These are phyloP conservation scores for Subacronicta megacephala DNA, from an alignment of 2,888 invertebrate genomes.

Conservation along the genomic window DNA sequence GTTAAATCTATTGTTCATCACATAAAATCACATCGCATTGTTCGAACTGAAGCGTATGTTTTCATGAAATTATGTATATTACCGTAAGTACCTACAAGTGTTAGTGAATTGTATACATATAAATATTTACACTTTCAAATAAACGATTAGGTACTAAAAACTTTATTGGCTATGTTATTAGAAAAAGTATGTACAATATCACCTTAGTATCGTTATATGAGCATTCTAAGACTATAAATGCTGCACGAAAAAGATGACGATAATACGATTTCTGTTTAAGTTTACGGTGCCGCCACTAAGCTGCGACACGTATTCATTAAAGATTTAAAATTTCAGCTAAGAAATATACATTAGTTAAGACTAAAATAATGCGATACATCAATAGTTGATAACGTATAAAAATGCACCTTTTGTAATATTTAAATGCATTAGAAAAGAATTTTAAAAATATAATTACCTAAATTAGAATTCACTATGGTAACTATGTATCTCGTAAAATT, in stretches of 20 bases:
- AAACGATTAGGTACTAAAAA: slow-evolving; percentile 29
- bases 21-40: slow-evolving; percentile 5
- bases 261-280: not conserved
- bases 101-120: slow-evolving; percentile 42
- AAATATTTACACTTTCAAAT: slow-evolving; percentile 44
- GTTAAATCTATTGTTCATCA: slow-evolving; percentile 9
- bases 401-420: slow-evolving; percentile 28
- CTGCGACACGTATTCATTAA: not conserved
- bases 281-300: not conserved
- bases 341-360: slow-evolving; percentile 7
- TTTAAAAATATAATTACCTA: not conserved
- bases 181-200: no score
- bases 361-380: slow-evolving; percentile 40
- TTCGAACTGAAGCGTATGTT: slow-evolving; percentile 24
- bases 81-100: slow-evolving; percentile 1
- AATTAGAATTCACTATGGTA: no score
- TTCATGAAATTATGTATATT: slow-evolving; percentile 1
- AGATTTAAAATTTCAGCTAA: slow-evolving; percentile 6
- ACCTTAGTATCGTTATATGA: not conserved
- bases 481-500: no score
- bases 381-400: slow-evolving; percentile 26
- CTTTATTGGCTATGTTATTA: no score
- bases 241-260: not conserved
- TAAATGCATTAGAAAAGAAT: slow-evolving; percentile 5
- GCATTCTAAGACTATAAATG: not conserved